Conservation (phyloP, 2,113 vertebrate species). For the Chloropsis hardwickii region DNA sequence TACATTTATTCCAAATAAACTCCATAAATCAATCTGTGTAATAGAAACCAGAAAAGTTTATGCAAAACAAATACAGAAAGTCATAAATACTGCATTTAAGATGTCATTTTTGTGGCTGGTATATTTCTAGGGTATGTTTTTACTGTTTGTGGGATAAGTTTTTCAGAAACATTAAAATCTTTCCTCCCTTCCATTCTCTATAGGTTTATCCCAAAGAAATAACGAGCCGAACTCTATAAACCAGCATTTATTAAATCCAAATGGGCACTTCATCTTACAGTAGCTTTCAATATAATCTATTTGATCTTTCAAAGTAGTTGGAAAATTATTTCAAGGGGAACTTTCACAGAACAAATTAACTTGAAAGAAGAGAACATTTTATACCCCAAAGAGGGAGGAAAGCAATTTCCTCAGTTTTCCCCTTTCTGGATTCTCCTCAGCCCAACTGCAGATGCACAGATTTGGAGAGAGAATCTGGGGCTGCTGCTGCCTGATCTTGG, state of each 20-base stretch:
- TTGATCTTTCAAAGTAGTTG: constrained; percentile 33
- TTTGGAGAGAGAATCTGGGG: not conserved
- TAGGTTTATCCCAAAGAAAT: constrained; percentile 26
- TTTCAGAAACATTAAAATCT: constrained; percentile 41
- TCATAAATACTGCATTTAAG: constrained; percentile 1
- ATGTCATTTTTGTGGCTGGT: not conserved
- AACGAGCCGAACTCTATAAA: constrained; percentile 3
- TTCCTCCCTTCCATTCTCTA: constrained; percentile 15
- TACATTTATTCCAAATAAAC: constrained; percentile 20
- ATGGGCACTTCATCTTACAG: constrained; percentile 21
- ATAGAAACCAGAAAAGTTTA: constrained; percentile 34
- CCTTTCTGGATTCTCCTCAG: not conserved
- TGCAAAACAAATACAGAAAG: constrained; percentile 17
- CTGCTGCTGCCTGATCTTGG: not conserved
- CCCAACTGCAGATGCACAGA: not conserved
- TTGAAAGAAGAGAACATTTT: constrained; percentile 51
- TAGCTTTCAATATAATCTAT: constrained; percentile 49
- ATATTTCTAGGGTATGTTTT: constrained; percentile 24
- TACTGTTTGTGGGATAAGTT: not conserved
- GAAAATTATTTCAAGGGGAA: constrained; percentile 32
- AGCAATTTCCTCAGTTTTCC: constrained; percentile 39
- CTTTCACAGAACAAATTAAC: constrained; percentile 50
- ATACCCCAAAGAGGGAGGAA: constrained; percentile 39
- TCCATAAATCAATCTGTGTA: not conserved
- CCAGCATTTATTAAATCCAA: constrained; percentile 42